phyloP scores from a whole-genome alignment of 2,888 invertebrate genomes.

The Sesia bembeciformis region DNA sequence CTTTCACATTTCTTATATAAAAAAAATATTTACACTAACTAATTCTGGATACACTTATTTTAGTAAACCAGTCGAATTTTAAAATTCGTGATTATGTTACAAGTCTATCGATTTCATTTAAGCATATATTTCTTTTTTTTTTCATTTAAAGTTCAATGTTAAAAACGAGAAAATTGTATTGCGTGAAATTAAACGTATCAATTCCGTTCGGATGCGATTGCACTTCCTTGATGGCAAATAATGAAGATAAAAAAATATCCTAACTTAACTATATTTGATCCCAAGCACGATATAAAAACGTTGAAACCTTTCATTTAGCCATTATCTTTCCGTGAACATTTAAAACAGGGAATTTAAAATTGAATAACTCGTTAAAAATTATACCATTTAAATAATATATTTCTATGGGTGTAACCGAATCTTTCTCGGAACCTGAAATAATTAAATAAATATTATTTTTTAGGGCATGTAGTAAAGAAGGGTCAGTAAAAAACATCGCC shows the following conservation, averaged over 20 bases:
- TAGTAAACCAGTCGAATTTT: conserved; percentile 45
- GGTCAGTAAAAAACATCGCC: too few species aligned
- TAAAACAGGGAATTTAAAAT: too few species aligned
- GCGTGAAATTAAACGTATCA: not conserved
- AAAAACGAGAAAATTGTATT: not conserved
- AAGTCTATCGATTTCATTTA: conserved; percentile 31
- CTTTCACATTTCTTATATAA: conserved; percentile 19
- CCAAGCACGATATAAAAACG: conserved; percentile 64
- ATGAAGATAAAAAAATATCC: conserved; percentile 22
- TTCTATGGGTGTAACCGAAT: too few species aligned
- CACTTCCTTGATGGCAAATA: not conserved
- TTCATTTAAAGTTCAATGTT: not conserved
- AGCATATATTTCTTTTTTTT: not conserved
- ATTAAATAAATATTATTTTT: too few species aligned
- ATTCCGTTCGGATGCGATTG: not conserved
- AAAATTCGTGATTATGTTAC: conserved; percentile 39
- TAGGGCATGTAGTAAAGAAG: too few species aligned
- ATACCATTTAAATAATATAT: too few species aligned
- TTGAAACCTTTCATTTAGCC: conserved; percentile 12
- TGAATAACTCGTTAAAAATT: too few species aligned
- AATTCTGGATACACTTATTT: conserved; percentile 31
- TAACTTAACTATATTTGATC: conserved; percentile 68
- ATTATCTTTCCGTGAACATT: too few species aligned
- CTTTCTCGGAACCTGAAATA: too few species aligned
- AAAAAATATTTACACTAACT: conserved; percentile 51